Conservation (phyloP, 1,140 invertebrate species). For the Dreissena rostriformis region DNA sequence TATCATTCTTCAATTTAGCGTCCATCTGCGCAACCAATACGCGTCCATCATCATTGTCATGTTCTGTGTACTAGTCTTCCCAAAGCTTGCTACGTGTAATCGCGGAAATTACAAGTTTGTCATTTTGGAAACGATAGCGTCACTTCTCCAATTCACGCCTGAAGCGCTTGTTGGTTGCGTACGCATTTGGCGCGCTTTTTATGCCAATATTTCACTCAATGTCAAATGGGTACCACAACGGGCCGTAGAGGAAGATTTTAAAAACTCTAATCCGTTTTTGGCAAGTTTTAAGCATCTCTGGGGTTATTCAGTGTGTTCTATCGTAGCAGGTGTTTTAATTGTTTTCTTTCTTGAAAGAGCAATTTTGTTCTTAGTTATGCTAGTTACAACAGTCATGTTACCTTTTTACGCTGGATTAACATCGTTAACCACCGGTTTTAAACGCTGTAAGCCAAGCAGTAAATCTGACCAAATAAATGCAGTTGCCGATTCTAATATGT, state of each 20-base stretch:
- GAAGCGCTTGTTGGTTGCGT: constrained; percentile 74
- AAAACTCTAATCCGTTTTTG: constrained; percentile 70
- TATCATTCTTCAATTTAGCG: constrained; percentile 67
- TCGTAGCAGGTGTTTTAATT: constrained; percentile 56
- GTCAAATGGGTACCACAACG: constrained; percentile 74
- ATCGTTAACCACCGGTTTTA: constrained; percentile 62
- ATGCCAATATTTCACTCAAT: constrained; percentile 68
- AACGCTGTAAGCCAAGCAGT: constrained; percentile 47
- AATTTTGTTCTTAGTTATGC: constrained; percentile 65
- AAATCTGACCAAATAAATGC: constrained; percentile 4
- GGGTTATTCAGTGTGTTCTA: constrained; percentile 67
- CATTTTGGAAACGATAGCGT: constrained; percentile 71
- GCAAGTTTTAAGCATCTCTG: constrained; percentile 74
- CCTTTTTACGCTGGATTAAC: constrained; percentile 73
- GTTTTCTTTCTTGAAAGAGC: constrained; percentile 57
- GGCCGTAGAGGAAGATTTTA: constrained; percentile 74
- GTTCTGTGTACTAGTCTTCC: constrained; percentile 74
- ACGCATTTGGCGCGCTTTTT: constrained; percentile 68
- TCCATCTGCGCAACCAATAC: constrained; percentile 65
- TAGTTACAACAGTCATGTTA: constrained; percentile 62
- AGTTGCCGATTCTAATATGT: constrained; percentile 9
- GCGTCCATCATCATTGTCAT: constrained; percentile 71
- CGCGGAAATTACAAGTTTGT: constrained; percentile 71
- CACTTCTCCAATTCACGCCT: constrained; percentile 76
- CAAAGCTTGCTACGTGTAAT: constrained; percentile 73